phyloP scores from a whole-genome alignment of 92 coral and sea anemone species.

The Siderastrea radians region DNA sequence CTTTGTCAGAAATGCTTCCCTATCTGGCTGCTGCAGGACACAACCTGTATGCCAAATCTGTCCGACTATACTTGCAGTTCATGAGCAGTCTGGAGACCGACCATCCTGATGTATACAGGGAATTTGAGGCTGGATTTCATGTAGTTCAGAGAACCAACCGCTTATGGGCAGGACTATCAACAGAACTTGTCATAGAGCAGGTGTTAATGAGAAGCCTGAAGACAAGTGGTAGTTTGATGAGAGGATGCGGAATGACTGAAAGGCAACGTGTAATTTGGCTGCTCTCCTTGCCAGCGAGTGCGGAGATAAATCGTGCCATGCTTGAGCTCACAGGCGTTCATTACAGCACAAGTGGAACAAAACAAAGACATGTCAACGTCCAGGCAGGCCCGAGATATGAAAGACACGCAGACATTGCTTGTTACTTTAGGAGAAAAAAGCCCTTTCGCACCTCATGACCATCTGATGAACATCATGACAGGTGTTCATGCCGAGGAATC shows the following conservation, averaged over 20 bases:
- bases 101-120: conserved; percentile 26
- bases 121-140: conserved; percentile 14
- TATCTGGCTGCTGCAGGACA: conserved; percentile 62
- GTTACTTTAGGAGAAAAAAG: conserved; percentile 14
- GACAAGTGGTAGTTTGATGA: conserved; percentile 39
- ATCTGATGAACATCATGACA: conserved; percentile 42
- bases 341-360: conserved; percentile 40
- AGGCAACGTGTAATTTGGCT: conserved; percentile 29
- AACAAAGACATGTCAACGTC: conserved; percentile 49
- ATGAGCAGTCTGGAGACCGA: not conserved
- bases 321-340: conserved; percentile 24
- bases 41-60: conserved; percentile 36
- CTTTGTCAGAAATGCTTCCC: conserved; percentile 41
- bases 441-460: conserved; percentile 11
- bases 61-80: conserved; percentile 14
- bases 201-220: conserved; percentile 30
- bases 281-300: conserved; percentile 3
- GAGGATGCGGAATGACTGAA: conserved; percentile 33
- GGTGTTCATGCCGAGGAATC: conserved; percentile 26
- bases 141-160: conserved; percentile 25
- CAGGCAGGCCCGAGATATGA: conserved; percentile 40
- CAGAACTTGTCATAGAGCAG: not conserved
- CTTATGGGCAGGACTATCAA: conserved; percentile 28
- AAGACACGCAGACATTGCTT: conserved; percentile 28
- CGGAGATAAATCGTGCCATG: conserved; percentile 16